These are phyloP conservation scores for Galeopsomyia nigrocyanea DNA, from an alignment of 2,888 invertebrate species.

Conservation along the genomic window DNA sequence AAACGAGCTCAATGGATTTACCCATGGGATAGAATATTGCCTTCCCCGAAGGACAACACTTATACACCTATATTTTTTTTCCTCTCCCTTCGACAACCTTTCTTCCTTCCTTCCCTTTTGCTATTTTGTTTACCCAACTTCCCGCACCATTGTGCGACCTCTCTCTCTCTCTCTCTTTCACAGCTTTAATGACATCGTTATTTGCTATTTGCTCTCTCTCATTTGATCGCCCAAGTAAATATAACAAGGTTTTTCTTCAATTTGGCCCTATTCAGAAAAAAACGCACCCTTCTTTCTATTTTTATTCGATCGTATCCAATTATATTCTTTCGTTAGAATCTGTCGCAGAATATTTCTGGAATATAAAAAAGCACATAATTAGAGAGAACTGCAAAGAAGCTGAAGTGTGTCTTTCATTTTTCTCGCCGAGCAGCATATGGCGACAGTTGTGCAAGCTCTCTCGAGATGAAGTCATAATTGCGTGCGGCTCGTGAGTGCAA, in stretches of 20 bases:
- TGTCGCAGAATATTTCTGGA: no score
- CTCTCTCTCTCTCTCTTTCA: no score
- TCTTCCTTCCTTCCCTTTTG: conserved; percentile 1
- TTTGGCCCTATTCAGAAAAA: conserved; percentile 41
- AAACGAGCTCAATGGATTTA: conserved; percentile 35
- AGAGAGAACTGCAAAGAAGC: no score
- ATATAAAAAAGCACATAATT: no score
- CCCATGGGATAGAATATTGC: conserved; percentile 37
- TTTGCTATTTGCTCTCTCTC: background rate
- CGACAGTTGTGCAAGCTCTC: background rate
- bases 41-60: conserved; percentile 16
- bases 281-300: conserved; percentile 16
- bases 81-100: conserved; percentile 24
- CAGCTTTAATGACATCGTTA: background rate
- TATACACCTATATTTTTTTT: background rate
- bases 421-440: no score
- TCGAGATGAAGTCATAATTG: conserved; percentile 37
- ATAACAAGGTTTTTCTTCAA: no score
- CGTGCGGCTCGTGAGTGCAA: conserved; percentile 27
- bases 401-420: no score
- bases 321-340: no score
- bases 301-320: background rate
- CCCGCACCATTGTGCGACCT: no score
- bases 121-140: background rate
- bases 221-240: no score